Conservation (phyloP, 1,140 invertebrate genomes). For the Agrilus planipennis region DNA sequence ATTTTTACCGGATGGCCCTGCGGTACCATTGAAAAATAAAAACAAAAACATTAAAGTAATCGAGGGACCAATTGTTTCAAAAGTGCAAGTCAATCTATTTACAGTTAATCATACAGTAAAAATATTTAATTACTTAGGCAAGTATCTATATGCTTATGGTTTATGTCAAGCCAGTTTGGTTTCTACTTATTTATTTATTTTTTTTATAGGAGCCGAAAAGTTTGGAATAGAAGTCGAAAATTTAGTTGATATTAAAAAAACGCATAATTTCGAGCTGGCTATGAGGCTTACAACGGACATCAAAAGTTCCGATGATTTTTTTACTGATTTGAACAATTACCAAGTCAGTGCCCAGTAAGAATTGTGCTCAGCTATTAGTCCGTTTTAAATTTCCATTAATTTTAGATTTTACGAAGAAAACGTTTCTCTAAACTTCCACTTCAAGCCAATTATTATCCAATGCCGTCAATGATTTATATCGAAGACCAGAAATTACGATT, state of each 20-base stretch:
- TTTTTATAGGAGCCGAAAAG: slow-evolving; percentile 46
- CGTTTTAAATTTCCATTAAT: slow-evolving; percentile 6
- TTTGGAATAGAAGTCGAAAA: slow-evolving; percentile 59
- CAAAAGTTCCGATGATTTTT: slow-evolving; percentile 59
- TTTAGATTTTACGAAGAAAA: slow-evolving; percentile 73
- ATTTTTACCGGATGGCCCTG: slow-evolving; percentile 76
- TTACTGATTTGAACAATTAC: slow-evolving; percentile 72
- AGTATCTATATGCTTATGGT: too few species aligned
- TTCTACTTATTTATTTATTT: slow-evolving; percentile 1
- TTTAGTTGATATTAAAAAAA: slow-evolving; percentile 62
- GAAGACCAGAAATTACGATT: slow-evolving; percentile 67
- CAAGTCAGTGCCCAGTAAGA: too few species aligned
- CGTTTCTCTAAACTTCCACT: slow-evolving; percentile 77
- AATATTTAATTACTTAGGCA: too few species aligned
- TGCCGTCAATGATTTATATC: slow-evolving; percentile 76
- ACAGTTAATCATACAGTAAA: slow-evolving; percentile 59
- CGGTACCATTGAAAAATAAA: slow-evolving; percentile 31
- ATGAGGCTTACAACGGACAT: slow-evolving; percentile 73
- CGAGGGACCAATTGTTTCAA: slow-evolving; percentile 55
- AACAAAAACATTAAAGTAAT: slow-evolving; percentile 46
- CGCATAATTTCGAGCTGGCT: slow-evolving; percentile 72
- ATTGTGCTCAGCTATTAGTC: not conserved
- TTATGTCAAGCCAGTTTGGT: too few species aligned
- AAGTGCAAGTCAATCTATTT: slow-evolving; percentile 55
- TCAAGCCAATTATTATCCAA: slow-evolving; percentile 94